Base-by-base conservation (phyloP, 2,113 vertebrate species). In the Pachycephala philippinensis region DNA sequence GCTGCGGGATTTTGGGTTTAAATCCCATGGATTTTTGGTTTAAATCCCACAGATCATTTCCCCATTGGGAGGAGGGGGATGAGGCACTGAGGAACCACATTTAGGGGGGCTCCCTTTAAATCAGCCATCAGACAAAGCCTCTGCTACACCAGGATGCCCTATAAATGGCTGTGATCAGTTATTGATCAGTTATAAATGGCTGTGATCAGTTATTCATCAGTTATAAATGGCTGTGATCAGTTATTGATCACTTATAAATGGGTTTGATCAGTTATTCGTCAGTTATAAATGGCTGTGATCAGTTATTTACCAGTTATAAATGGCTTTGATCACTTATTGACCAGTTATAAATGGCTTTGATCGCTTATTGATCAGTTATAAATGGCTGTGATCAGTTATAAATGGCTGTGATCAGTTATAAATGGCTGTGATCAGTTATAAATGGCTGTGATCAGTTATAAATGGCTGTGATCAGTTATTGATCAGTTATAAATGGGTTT, bases 1-100 rank as follows among this genome's bases (percentile, higher is more conserved):
- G 27, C 71, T 70, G 63, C 31, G 70, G 59, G 44, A 42, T 94
- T 37, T 15, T 0, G 57, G 28, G 8, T 45, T 86, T 53, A 68
- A 50, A 90, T 53, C 66, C 31, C 49, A 33, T n/a, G n/a, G n/a
- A n/a, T n/a, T n/a, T n/a, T 45, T 52, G 15, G 54, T 84, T 86
- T 53, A 68, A 50, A 90, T 53, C 66, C 31, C 49, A 33, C 8
- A 2, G 22, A 45, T 50, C 18, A 4, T 39, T 57, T 20, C 37
- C 72, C 52, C 14, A 2, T 26, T 7, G 47, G 45, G 56, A 42
- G 0, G 0, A 64, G 37, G 54, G 30, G 40, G 57, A 35, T 16
- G 88, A 90, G 71, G 19, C 28, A 14, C 27, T n/a, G 35, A 54
- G 8, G 59, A 83, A 18, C 30, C 35, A 0, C n/a, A 6, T 40